Evolutionary conservation across 2,888 invertebrate genomes (phyloP).

Genomic region (Nomada hirtipes): DNA sequence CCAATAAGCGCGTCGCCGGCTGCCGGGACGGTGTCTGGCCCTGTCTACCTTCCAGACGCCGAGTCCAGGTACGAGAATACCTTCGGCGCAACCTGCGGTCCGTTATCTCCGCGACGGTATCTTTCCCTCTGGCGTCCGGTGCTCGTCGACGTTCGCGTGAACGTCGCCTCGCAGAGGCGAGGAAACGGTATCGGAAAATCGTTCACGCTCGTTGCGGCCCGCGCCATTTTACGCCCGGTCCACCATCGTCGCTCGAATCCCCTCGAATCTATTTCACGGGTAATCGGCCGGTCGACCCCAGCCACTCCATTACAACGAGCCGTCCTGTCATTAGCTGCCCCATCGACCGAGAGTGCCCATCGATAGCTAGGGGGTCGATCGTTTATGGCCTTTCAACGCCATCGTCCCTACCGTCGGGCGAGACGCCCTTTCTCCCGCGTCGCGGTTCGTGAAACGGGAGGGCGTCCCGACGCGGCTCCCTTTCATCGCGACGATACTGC

Average conservation of each 20-base stretch:
- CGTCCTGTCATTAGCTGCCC: constrained; percentile 74
- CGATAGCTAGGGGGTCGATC: constrained; percentile 58
- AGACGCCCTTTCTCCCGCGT: background rate
- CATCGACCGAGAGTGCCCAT: constrained; percentile 63
- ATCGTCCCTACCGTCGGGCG: constrained; percentile 10
- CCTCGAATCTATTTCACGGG: constrained; percentile 73
- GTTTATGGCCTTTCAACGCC: constrained; percentile 60
- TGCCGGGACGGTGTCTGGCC: constrained; percentile 39
- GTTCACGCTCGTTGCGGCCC: background rate
- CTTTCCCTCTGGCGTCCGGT: background rate
- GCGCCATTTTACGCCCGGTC: constrained; percentile 62
- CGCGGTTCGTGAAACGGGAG: no score
- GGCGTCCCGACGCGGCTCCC: no score
- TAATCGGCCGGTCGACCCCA: constrained; percentile 35
- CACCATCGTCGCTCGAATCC: constrained; percentile 72
- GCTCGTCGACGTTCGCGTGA: background rate
- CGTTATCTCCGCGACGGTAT: constrained; percentile 27
- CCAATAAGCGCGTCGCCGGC: constrained; percentile 76
- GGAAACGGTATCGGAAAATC: background rate
- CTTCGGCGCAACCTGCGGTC: constrained; percentile 8
- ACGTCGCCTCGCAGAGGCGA: background rate
- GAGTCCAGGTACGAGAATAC: constrained; percentile 71
- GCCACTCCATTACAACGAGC: constrained; percentile 73
- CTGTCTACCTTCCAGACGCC: constrained; percentile 13
- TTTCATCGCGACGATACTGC: no score